A percentile compares a stretch with the other conserved stretches of the same genome.
Evolutionary conservation across 2,797 vertebrate species (phyloP).

Genomic region (Danio aesculapii): DNA sequence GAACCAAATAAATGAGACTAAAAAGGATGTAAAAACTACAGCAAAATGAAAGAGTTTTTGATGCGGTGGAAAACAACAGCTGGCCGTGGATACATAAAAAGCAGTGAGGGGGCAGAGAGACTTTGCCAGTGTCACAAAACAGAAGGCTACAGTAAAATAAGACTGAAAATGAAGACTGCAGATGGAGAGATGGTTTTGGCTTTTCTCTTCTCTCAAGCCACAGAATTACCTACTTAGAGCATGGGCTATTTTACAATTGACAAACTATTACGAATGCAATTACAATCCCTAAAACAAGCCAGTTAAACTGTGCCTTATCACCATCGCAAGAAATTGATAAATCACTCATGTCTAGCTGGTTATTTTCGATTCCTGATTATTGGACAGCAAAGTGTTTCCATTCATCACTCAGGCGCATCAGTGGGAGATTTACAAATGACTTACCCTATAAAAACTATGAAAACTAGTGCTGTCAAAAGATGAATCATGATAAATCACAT

Average conservation of each 20-base stretch:
- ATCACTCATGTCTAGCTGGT: slow-evolving; percentile 7
- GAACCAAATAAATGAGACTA: background rate
- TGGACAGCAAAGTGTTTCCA: slow-evolving; percentile 21
- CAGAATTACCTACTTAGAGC: too few species aligned
- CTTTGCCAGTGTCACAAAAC: slow-evolving; percentile 24
- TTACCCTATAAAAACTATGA: slow-evolving; percentile 2
- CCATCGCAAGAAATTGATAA: background rate
- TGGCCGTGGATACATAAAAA: background rate
- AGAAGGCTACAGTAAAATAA: slow-evolving; percentile 2
- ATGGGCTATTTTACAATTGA: background rate
- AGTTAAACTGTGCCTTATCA: slow-evolving; percentile 4
- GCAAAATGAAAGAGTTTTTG: background rate
- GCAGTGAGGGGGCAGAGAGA: background rate
- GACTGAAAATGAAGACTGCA: slow-evolving; percentile 31
- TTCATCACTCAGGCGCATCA: background rate
- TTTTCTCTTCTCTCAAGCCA: background rate
- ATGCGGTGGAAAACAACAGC: background rate
- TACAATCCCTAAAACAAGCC: slow-evolving; percentile 3
- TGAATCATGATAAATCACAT: too few species aligned
- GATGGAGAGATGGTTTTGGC: slow-evolving; percentile 25
- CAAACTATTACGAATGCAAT: slow-evolving; percentile 9
- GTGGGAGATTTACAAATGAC: slow-evolving; percentile 1
- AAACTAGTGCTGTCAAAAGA: too few species aligned
- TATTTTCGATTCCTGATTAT: slow-evolving; percentile 14
- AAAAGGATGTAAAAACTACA: background rate